These are phyloP conservation scores for Miniopterus natalensis DNA, from an alignment of 2,113 vertebrate genomes.

Conservation along the genomic window DNA sequence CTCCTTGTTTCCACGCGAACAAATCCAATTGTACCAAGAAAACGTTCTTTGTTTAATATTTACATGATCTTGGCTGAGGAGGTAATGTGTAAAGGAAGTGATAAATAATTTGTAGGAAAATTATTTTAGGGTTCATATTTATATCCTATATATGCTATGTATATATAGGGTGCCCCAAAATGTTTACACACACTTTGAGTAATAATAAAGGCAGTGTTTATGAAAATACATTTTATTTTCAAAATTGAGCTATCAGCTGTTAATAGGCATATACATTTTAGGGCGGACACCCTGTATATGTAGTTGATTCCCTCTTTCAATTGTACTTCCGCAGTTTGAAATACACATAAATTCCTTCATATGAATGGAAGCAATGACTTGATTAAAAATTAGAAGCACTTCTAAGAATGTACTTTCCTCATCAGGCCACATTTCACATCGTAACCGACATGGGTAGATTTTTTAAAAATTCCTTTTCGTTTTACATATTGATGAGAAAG, in stretches of 20 bases:
- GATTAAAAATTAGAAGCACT: constrained; percentile 21
- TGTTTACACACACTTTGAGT: too few species aligned
- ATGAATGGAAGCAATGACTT: neutral
- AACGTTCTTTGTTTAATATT: constrained; percentile 32
- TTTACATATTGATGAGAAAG: constrained; percentile 69
- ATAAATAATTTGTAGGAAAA: neutral
- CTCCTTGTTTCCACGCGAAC: neutral
- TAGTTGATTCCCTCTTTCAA: neutral
- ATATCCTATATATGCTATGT: neutral
- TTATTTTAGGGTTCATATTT: neutral
- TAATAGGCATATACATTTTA: too few species aligned
- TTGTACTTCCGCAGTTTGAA: neutral
- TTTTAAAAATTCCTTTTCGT: constrained; percentile 35
- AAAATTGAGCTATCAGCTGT: too few species aligned
- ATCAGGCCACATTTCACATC: constrained; percentile 44
- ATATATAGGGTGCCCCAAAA: too few species aligned
- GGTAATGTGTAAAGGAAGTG: neutral
- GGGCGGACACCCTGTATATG: too few species aligned
- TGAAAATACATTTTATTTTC: too few species aligned
- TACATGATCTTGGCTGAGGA: neutral
- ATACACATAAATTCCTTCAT: neutral
- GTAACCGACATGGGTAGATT: neutral
- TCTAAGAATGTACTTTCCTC: constrained; percentile 28
- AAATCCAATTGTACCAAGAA: neutral
- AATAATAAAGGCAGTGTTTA: too few species aligned